Evolutionary conservation across 2,797 vertebrate species (phyloP).

Genomic region (Trachops cirrhosus): DNA sequence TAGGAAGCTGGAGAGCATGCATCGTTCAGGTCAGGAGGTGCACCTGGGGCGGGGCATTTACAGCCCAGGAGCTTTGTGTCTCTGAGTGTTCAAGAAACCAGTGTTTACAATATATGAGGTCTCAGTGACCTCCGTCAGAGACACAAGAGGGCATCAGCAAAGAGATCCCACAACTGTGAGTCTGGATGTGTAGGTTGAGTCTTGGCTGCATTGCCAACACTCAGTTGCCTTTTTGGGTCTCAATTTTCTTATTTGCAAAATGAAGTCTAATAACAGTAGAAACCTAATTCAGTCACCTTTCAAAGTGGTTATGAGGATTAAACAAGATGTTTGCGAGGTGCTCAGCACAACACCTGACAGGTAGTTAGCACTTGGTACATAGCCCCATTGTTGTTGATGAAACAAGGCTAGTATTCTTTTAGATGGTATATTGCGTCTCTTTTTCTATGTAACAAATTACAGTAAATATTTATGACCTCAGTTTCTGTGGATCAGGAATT

Average conservation of each 20-base stretch:
- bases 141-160: neutral
- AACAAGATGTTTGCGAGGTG: neutral
- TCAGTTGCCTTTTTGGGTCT: neutral
- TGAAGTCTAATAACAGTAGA: neutral
- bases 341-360: neutral
- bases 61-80: neutral
- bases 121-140: neutral
- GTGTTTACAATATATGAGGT: neutral
- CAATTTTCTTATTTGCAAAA: slow-evolving; percentile 21
- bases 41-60: neutral
- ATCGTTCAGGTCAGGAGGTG: neutral
- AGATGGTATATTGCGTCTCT: neutral
- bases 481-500: neutral
- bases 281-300: neutral
- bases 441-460: neutral
- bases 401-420: neutral
- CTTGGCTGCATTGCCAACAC: neutral
- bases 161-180: neutral
- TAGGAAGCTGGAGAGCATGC: neutral
- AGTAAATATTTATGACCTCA: neutral
- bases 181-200: neutral
- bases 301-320: neutral
- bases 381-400: neutral
- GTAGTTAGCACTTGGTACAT: neutral
- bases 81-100: slow-evolving; percentile 30